Base-by-base conservation (phyloP, 1,140 invertebrate genomes). In the Drosophila neocordata region DNA sequence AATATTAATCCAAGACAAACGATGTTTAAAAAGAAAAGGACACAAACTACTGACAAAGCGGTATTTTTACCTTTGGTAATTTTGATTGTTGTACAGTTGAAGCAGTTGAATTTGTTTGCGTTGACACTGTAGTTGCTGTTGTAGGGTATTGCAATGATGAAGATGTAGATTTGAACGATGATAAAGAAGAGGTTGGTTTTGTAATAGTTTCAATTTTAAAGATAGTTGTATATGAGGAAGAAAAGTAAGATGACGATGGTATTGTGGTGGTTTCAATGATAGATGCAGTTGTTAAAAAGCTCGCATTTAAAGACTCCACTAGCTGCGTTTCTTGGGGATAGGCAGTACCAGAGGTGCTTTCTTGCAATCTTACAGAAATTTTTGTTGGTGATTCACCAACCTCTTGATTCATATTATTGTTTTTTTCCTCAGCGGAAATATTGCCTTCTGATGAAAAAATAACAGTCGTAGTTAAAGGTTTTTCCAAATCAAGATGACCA, bases 41-140 rank as follows among this genome's bases (percentile, higher is more conserved):
- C n/a, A n/a, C n/a, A 4, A 24, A 79, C 65, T 67, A 31, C 27
- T 4, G 6, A 31, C 27, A 66, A 88, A 82, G 83, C 83, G 69
- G 79, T 73, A 83, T 82, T 65, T 68, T 75, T 88, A 88, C 83
- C 83, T 88, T 88, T 83, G 79, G 76, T 68, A 79, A 76, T 79
- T 87, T 76, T 73, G 73, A 83, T 67, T 68, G 84, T 87, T 79
- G 73, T 82, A 72, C 69, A 64, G 65, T 82, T 67, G 77, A 69
- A 52, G 63, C 63, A 58, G 79, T 66, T 74, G 80, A 55, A 62
- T 70, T 27, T 75, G 81, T 70, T 71, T 65, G 64, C 41, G 80
- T 80, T 72, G 73, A 44, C 53, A 66, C 78, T 78, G 79, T 76
- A 70, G 82, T 52, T 69, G 68, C 76, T 68, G 74, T 64, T 61